phyloP scores from a whole-genome alignment of 1,140 invertebrate species.

The Dreissena rostriformis region DNA sequence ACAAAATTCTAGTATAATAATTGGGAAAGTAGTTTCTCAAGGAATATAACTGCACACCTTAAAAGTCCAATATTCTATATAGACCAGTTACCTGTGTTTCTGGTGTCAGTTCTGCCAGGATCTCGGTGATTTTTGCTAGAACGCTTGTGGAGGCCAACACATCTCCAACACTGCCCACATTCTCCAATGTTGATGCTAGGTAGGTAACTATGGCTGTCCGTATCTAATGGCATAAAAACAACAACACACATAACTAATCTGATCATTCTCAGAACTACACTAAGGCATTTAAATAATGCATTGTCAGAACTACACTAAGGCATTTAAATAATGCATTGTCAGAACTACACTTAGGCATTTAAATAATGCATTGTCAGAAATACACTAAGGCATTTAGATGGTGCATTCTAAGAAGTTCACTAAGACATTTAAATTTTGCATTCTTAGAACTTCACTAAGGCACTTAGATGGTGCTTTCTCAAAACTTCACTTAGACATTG shows the following conservation, averaged over 20 bases:
- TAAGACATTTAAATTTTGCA: no score
- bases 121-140: conserved; percentile 12
- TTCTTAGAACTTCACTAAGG: no score
- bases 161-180: neutral
- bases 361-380: neutral
- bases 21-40: no score
- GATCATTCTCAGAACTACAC: no score
- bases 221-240: neutral
- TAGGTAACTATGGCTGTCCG: conserved; percentile 15
- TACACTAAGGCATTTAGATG: neutral
- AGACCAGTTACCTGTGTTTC: conserved; percentile 21
- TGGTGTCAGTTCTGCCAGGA: neutral
- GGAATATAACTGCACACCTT: no score
- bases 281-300: no score
- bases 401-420: neutral
- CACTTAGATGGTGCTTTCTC: no score
- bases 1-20: no score
- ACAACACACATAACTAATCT: no score
- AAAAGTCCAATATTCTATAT: no score
- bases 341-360: neutral
- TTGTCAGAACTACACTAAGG: neutral
- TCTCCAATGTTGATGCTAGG: neutral
- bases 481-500: no score
- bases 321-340: neutral
- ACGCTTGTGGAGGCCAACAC: neutral